Evolutionary conservation across 1,140 invertebrate genomes (phyloP).

Genomic region (Fopius arisanus): DNA sequence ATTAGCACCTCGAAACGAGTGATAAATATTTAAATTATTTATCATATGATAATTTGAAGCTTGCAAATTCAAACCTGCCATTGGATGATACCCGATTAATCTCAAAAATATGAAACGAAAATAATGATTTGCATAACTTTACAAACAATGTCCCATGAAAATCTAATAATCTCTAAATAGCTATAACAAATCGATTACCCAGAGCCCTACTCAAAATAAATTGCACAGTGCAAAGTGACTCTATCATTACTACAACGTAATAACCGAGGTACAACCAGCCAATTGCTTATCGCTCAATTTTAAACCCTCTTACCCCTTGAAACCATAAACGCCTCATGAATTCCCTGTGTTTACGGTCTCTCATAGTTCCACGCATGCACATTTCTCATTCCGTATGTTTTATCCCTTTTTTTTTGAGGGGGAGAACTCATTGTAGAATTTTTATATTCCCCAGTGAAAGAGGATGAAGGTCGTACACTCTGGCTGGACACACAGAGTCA

Average conservation of each 20-base stretch:
- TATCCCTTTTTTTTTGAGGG: background rate
- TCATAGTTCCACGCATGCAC: background rate
- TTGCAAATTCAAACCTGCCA: too few species aligned
- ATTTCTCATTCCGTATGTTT: background rate
- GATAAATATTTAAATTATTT: too few species aligned
- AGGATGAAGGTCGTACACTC: slow-evolving; percentile 76
- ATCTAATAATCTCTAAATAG: too few species aligned
- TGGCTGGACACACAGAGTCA: slow-evolving; percentile 80
- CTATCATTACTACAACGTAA: background rate
- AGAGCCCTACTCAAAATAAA: background rate
- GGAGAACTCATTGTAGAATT: slow-evolving; percentile 5
- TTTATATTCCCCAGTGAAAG: slow-evolving; percentile 54
- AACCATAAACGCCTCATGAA: background rate
- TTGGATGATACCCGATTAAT: too few species aligned
- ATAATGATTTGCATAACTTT: too few species aligned
- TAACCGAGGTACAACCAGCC: background rate
- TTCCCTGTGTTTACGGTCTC: background rate
- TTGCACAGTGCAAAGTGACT: background rate
- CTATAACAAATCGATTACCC: background rate
- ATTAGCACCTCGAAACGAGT: too few species aligned
- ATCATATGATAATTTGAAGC: too few species aligned
- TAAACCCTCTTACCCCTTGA: background rate
- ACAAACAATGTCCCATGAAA: too few species aligned
- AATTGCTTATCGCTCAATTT: background rate
- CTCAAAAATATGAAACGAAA: too few species aligned